Evolutionary conservation across 2,888 invertebrate genomes (phyloP).

Genomic region (Thereva unica): DNA sequence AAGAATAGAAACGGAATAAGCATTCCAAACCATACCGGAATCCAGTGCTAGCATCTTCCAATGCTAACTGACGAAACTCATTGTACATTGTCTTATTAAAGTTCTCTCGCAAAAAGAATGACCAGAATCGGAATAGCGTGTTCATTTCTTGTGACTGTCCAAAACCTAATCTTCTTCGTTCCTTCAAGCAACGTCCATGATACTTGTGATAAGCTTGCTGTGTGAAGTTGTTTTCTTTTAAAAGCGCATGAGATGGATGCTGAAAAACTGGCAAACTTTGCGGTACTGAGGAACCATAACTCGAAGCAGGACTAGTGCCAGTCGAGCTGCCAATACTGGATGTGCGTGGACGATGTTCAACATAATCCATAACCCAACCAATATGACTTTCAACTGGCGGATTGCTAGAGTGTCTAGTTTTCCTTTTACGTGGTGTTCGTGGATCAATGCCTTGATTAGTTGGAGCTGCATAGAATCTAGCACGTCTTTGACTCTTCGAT

Average conservation of each 20-base stretch:
- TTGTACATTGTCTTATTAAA: slow-evolving; percentile 98
- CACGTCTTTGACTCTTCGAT: slow-evolving; percentile 59
- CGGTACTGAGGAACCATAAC: slow-evolving; percentile 77
- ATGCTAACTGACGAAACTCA: slow-evolving; percentile 88
- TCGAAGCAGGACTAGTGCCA: slow-evolving; percentile 77
- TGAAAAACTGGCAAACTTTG: slow-evolving; percentile 88
- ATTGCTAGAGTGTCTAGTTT: slow-evolving; percentile 89
- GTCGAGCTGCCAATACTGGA: slow-evolving; percentile 81
- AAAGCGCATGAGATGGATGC: slow-evolving; percentile 92
- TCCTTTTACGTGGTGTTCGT: slow-evolving; percentile 78
- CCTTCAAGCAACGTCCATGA: slow-evolving; percentile 85
- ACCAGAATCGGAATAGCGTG: slow-evolving; percentile 99
- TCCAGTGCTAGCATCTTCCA: slow-evolving; percentile 89
- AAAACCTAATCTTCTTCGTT: slow-evolving; percentile 88
- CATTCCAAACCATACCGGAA: slow-evolving; percentile 88
- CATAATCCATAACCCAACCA: slow-evolving; percentile 96
- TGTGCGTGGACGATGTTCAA: slow-evolving; percentile 79
- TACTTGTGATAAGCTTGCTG: slow-evolving; percentile 98
- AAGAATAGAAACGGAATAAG: slow-evolving; percentile 95
- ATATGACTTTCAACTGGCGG: slow-evolving; percentile 94
- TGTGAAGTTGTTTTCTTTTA: slow-evolving; percentile 96
- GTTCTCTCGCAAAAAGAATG: slow-evolving; percentile 97
- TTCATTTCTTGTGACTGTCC: slow-evolving; percentile 99
- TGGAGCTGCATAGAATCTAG: slow-evolving; percentile 92
- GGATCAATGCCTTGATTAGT: slow-evolving; percentile 72